phyloP scores from a whole-genome alignment of 2,888 invertebrate species.

The Nasonovia ribisnigri region DNA sequence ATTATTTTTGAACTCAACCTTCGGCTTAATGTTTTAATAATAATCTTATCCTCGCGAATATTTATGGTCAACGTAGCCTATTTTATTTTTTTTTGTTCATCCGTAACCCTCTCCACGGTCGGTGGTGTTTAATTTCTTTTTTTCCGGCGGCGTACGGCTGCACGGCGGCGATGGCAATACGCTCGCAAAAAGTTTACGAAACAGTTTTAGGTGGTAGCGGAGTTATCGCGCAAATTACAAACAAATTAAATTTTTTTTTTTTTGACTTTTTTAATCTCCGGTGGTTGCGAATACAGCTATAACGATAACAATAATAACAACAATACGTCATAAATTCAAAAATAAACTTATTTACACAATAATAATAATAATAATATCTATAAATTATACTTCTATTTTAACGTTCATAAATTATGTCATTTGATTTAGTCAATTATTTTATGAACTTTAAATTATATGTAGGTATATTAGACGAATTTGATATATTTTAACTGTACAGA shows the following conservation, averaged over 20 bases:
- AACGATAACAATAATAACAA: conserved; percentile 3
- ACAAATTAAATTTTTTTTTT: conserved; percentile 23
- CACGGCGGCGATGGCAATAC: not conserved
- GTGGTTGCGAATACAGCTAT: not conserved
- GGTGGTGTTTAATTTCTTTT: conserved; percentile 42
- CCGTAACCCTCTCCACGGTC: conserved; percentile 5
- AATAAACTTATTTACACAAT: conserved; percentile 2
- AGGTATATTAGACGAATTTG: not conserved
- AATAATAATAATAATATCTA: conserved; percentile 8
- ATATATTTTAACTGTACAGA: not conserved
- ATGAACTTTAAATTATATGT: not conserved
- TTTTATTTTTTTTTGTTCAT: not conserved
- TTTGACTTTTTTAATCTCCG: not conserved
- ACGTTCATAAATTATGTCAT: not conserved
- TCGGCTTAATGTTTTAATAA: conserved; percentile 59
- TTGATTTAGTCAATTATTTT: not conserved
- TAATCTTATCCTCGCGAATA: conserved; percentile 33
- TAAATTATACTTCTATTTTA: not conserved
- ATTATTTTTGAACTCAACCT: conserved; percentile 33
- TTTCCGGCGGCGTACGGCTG: not conserved
- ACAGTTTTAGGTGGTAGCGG: not conserved
- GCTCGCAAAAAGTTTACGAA: conserved; percentile 34
- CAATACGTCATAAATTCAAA: conserved; percentile 10
- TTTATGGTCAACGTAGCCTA: conserved; percentile 26
- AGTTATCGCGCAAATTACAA: conserved; percentile 26